A percentile compares a stretch with the other conserved stretches of the same genome.
Evolutionary conservation across 2,888 invertebrate genomes (phyloP).

Genomic region (Apodemia zela): DNA sequence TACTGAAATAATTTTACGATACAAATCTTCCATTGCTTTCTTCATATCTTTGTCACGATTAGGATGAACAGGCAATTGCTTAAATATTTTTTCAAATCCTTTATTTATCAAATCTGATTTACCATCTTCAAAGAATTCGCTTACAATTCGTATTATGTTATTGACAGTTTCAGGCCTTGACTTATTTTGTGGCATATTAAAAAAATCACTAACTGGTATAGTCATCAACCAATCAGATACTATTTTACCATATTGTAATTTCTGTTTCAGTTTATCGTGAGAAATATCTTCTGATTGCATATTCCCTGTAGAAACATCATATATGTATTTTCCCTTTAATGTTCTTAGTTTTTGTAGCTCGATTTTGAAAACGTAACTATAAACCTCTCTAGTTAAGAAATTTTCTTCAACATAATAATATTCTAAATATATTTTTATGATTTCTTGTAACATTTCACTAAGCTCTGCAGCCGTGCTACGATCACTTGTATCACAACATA

Average conservation of each 20-base stretch:
- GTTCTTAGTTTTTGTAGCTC: slow-evolving; percentile 35
- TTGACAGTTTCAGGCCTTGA: slow-evolving; percentile 19
- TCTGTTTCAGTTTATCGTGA: slow-evolving; percentile 21
- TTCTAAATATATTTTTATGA: slow-evolving; percentile 42
- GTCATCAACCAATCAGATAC: not conserved
- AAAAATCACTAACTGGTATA: not conserved
- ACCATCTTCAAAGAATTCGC: slow-evolving; percentile 29
- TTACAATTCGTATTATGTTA: slow-evolving; percentile 42
- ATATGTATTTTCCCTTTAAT: not conserved
- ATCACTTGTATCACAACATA: not conserved
- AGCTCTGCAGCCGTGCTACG: not conserved
- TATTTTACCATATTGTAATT: slow-evolving; percentile 37
- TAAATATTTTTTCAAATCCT: slow-evolving; percentile 56
- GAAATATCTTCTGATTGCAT: not conserved
- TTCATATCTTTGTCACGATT: not conserved
- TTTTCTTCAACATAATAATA: slow-evolving; percentile 47
- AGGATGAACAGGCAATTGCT: slow-evolving; percentile 35
- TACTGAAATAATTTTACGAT: too few relatives aligned
- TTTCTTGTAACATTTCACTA: not conserved
- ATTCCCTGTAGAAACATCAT: not conserved
- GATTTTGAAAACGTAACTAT: slow-evolving; percentile 43
- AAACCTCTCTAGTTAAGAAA: slow-evolving; percentile 43
- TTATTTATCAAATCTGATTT: slow-evolving; percentile 45
- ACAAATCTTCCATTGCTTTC: not conserved
- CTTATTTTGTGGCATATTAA: slow-evolving; percentile 10